phyloP scores from a whole-genome alignment of 1,140 invertebrate species.

The Chionoecetes opilio region DNA sequence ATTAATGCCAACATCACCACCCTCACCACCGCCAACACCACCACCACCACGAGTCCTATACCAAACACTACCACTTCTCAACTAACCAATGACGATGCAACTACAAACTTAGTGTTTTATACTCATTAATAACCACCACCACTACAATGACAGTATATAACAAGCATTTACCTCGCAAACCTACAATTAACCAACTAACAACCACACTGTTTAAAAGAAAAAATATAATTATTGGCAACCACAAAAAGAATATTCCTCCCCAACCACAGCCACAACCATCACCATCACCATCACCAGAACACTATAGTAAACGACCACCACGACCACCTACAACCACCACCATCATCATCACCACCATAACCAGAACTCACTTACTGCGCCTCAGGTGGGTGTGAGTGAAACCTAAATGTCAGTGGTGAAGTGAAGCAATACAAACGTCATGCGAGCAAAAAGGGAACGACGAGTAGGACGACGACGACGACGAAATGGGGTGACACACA shows the following conservation, averaged over 20 bases:
- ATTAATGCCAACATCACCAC: neutral
- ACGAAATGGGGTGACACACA: neutral
- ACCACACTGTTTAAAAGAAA: neutral
- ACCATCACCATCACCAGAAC: neutral
- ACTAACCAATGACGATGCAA: no score
- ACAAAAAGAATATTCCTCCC: neutral
- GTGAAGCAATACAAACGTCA: neutral
- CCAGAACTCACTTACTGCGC: neutral
- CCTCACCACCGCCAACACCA: no score
- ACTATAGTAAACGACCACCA: neutral
- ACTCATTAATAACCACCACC: neutral
- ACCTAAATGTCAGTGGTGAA: neutral
- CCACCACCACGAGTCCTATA: no score
- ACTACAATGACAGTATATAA: neutral
- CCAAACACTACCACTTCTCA: no score
- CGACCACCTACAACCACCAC: neutral
- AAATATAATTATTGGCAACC: no score
- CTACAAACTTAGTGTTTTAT: no score
- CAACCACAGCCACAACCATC: neutral
- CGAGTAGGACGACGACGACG: neutral
- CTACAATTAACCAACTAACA: neutral
- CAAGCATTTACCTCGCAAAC: neutral
- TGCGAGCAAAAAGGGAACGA: neutral
- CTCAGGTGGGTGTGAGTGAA: neutral
- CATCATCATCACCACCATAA: neutral